Conservation (phyloP, 2,797 vertebrate species). For the Balearica regulorum region DNA sequence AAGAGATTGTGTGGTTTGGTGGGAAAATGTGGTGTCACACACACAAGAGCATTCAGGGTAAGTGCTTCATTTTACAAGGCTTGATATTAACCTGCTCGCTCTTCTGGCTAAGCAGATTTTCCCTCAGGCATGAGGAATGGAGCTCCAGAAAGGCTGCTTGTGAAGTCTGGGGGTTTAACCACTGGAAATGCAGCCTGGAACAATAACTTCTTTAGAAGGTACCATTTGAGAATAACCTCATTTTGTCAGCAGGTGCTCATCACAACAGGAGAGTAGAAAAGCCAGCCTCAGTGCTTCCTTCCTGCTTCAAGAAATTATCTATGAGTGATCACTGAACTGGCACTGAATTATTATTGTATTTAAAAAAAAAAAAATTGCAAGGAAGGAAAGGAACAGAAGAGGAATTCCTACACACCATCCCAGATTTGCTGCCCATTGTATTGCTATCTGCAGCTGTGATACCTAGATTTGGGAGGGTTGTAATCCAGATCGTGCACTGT, state of each 20-base stretch:
- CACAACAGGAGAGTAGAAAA: not conserved
- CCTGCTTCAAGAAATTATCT: not conserved
- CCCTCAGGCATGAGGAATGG: not conserved
- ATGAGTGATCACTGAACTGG: not conserved
- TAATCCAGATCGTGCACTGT: not conserved
- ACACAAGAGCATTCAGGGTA: not conserved
- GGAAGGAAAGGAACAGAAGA: not conserved
- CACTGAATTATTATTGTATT: too few species aligned
- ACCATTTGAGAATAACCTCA: not conserved
- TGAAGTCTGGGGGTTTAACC: not conserved
- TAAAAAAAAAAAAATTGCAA: not conserved
- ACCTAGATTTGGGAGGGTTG: not conserved
- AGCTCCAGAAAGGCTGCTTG: not conserved
- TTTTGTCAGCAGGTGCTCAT: conserved; percentile 13
- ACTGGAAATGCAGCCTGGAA: not conserved
- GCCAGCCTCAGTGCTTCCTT: not conserved
- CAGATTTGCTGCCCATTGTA: not conserved
- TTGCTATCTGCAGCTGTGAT: not conserved
- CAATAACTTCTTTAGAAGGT: not conserved
- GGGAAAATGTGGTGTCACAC: not conserved
- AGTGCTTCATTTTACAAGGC: not conserved
- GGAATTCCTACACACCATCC: not conserved
- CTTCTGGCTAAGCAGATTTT: not conserved
- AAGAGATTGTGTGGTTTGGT: not conserved
- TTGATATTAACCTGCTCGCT: not conserved